Evolutionary conservation across 2,888 invertebrate genomes (phyloP), one percentile per base, ranked within the genome.

Genomic region (Oscheius sp.): DNA sequence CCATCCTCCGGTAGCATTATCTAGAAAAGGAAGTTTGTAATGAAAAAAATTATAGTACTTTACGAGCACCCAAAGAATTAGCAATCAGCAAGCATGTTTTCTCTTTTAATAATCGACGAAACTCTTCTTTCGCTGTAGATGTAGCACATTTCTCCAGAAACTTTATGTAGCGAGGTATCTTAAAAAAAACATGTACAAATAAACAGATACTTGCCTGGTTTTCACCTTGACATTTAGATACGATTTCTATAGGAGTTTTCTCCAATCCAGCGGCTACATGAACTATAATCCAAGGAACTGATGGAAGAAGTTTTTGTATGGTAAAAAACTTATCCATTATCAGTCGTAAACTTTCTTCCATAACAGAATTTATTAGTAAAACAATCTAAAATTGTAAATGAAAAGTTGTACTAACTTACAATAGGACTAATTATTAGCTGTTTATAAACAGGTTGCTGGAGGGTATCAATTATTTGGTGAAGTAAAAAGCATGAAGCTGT

Each of bases 1-100:
- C 71, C 74, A 51, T 76, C 70, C 36, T 78, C 78, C 9, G 77
- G 59, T 9, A 78, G 28, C 71, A 80, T 71, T 28, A 77, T 62
- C 59, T 78, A 71, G 9, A 44, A 54, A 22, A 74, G 49, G 17
- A 33, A 56, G 22, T 36, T 24, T 33, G 9, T 6, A 59, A 20
- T 12, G 14, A 38, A 17, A n/a, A 9, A 20, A 32, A 14, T 5
- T 14, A 14, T 26, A 22, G 14, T 24, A 68, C 67, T 57, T 67
- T 67, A 30, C 30, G 9, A 14, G 63, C 51, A 8, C 51, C 56
- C 4, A 74, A 36, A 32, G 65, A 51, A 22, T 45, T 64, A 17
- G 47, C 64, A n/a, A 62, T 70, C 32, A 38, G 62, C 64, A 26
- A 24, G 30, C 24, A 67, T 28, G 64, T 68, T 47, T 65, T 65